Conservation (phyloP, 2,113 vertebrate species). For the Pterocles burchelli region DNA sequence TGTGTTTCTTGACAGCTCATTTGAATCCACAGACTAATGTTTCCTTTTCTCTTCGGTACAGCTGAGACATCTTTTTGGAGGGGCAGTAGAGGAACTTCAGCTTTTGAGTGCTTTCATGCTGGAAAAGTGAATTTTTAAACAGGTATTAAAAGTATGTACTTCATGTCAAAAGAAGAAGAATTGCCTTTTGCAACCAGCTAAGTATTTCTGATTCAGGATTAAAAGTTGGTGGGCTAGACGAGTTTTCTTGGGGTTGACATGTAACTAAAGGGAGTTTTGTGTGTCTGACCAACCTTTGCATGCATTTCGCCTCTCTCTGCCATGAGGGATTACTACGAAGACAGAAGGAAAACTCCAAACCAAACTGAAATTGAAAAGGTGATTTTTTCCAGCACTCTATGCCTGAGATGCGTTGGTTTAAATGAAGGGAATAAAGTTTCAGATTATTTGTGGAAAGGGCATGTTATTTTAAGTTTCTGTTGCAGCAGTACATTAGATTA, state of each 20-base stretch:
- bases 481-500: not conserved
- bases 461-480: not conserved
- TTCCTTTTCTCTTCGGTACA: not conserved
- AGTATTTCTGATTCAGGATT: not conserved
- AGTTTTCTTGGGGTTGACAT: not conserved
- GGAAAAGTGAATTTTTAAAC: slow-evolving; percentile 12
- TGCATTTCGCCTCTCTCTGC: fast-evolving
- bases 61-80: not conserved
- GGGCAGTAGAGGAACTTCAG: not conserved
- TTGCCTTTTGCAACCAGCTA: not conserved
- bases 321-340: not conserved
- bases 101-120: not conserved
- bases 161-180: not conserved
- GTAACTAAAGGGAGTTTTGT: not conserved
- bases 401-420: not conserved
- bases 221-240: not conserved
- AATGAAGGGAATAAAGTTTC: not conserved
- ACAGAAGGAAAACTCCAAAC: not conserved
- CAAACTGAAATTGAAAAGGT: not conserved
- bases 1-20: slow-evolving; percentile 11
- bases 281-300: not conserved
- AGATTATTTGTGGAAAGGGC: not conserved
- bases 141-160: not conserved
- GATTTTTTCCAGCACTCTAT: not conserved
- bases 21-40: not conserved